These are phyloP conservation scores for Saturnia pavonia DNA, from an alignment of 2,888 invertebrate genomes.

Conservation along the genomic window DNA sequence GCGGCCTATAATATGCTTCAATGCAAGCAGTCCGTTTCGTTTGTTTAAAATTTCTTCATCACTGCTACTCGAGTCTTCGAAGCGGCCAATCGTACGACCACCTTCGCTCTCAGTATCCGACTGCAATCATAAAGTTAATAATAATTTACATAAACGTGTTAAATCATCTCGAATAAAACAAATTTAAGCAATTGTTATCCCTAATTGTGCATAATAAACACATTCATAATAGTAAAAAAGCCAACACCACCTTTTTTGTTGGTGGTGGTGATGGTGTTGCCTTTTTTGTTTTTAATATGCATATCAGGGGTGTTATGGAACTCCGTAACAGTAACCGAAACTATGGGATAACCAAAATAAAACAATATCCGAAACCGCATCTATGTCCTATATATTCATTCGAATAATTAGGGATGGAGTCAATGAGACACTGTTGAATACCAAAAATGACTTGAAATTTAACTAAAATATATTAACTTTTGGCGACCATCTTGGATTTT, in stretches of 20 bases:
- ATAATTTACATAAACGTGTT: background rate
- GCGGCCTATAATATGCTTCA: slow-evolving; percentile 64
- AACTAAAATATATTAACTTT: too few species aligned
- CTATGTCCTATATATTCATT: too few species aligned
- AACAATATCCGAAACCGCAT: too few species aligned
- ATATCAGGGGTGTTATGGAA: too few species aligned
- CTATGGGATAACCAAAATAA: too few species aligned
- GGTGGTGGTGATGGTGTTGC: too few species aligned
- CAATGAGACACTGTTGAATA: too few species aligned
- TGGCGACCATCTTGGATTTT: too few species aligned
- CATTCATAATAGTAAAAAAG: background rate
- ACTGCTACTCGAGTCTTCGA: slow-evolving; percentile 70
- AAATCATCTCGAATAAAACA: background rate
- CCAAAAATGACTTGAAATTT: too few species aligned
- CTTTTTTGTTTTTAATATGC: too few species aligned
- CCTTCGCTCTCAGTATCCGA: slow-evolving; percentile 64
- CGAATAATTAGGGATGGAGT: too few species aligned
- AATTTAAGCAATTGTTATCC: slow-evolving; percentile 3
- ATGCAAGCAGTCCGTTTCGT: slow-evolving; percentile 61
- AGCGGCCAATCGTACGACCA: slow-evolving; percentile 53
- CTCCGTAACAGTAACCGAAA: too few species aligned
- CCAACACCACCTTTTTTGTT: background rate
- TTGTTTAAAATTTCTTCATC: slow-evolving; percentile 71
- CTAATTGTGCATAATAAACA: slow-evolving; percentile 4
- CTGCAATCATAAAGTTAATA: slow-evolving; percentile 13